Percentiles rank a stretch among this genome's conserved stretches.
Evolutionary conservation across 2,888 invertebrate genomes (phyloP).

Genomic region (Mesodorylaimus sp.): DNA sequence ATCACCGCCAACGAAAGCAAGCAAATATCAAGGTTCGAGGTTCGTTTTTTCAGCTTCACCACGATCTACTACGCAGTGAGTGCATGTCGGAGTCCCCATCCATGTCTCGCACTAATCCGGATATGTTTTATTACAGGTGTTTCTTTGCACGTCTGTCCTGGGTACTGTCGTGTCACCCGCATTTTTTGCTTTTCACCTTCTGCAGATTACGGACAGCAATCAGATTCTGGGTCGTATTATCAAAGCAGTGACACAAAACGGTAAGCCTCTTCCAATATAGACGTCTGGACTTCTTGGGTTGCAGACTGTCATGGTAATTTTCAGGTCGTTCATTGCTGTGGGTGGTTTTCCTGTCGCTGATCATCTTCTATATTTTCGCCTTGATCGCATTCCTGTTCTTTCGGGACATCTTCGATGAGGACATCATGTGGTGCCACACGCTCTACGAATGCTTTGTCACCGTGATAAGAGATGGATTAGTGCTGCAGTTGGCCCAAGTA

Average conservation of each 20-base stretch:
- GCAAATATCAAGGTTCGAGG: no score
- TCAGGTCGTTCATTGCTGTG: conserved; percentile 22
- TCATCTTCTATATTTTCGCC: conserved; percentile 28
- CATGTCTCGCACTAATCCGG: no score
- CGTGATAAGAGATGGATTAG: conserved; percentile 27
- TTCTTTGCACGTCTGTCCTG: conserved; percentile 25
- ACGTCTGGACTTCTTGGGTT: no score
- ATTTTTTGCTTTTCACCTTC: conserved; percentile 31
- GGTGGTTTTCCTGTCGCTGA: conserved; percentile 26
- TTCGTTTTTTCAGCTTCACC: conserved; percentile 1
- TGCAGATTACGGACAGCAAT: conserved; percentile 30
- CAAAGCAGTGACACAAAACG: conserved; percentile 31
- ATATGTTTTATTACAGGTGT: no score
- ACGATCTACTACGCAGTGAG: conserved; percentile 1
- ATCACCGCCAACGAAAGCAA: no score
- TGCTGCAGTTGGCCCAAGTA: conserved; percentile 15
- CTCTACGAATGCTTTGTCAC: conserved; percentile 28
- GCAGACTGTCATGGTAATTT: no score
- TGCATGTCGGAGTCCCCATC: no score
- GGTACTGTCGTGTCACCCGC: conserved; percentile 30
- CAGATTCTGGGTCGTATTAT: conserved; percentile 31
- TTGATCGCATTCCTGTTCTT: conserved; percentile 27
- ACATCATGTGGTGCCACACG: conserved; percentile 24
- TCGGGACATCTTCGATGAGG: conserved; percentile 17
- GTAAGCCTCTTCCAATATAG: no score